A percentile compares a stretch with the other conserved stretches of the same genome.
These are phyloP conservation scores for Meloidogyne hapla DNA, from an alignment of 1,140 invertebrate species.

Conservation along the genomic window DNA sequence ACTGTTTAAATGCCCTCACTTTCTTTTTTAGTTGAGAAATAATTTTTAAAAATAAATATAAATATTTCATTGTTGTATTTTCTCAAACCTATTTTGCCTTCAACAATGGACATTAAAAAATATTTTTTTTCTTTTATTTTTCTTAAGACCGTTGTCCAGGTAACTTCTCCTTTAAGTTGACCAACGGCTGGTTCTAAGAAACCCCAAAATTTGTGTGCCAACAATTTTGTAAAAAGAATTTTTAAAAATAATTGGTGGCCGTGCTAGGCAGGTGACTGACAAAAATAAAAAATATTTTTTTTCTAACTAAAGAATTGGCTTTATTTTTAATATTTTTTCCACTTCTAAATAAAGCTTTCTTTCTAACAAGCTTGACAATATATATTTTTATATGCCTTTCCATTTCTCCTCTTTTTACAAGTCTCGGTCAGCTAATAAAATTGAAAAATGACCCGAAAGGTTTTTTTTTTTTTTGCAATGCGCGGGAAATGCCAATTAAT, in stretches of 20 bases:
- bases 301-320: too few relatives aligned
- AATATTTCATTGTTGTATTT: neutral
- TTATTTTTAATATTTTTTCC: too few relatives aligned
- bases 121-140: neutral
- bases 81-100: neutral
- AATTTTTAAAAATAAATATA: neutral
- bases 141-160: conserved; percentile 21
- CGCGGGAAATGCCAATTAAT: conserved; percentile 2
- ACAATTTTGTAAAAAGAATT: neutral
- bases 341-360: too few relatives aligned
- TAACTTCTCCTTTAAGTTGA: conserved; percentile 8
- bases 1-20: too few relatives aligned
- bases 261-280: neutral
- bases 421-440: too few relatives aligned
- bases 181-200: neutral
- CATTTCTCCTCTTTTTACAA: too few relatives aligned
- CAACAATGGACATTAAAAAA: conserved; percentile 6
- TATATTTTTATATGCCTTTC: too few relatives aligned
- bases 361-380: too few relatives aligned
- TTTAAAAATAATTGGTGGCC: neutral
- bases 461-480: neutral
- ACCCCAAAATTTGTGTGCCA: conserved; percentile 25
- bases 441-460: too few relatives aligned
- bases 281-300: too few relatives aligned
- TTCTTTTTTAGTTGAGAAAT: too few relatives aligned